Percentiles rank a stretch among this genome's conserved stretches.
phyloP scores from a whole-genome alignment of 2,113 vertebrate species.

The Gambusia affinis region DNA sequence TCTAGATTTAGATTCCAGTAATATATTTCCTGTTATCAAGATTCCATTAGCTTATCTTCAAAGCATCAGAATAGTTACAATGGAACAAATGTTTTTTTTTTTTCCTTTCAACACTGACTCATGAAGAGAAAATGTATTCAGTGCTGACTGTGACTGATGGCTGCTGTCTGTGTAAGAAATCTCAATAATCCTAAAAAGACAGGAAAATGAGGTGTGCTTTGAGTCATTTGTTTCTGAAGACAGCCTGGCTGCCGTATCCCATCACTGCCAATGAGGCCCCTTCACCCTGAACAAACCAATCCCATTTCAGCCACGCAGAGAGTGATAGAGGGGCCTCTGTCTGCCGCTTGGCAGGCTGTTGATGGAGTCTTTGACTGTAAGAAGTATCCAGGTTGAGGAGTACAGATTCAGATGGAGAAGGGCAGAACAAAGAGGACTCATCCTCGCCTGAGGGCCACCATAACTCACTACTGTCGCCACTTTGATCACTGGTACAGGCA shows the following conservation, averaged over 20 bases:
- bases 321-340: conserved; percentile 67
- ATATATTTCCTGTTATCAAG: background rate
- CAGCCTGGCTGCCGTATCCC: conserved; percentile 47
- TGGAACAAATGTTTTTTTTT: no score
- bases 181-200: conserved; percentile 68
- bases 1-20: background rate
- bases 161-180: conserved; percentile 62
- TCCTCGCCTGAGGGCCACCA: conserved; percentile 16
- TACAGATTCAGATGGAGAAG: conserved; percentile 29
- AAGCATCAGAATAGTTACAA: background rate
- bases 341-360: conserved; percentile 66
- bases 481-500: conserved; percentile 27
- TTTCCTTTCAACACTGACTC: background rate
- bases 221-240: conserved; percentile 68
- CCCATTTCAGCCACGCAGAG: conserved; percentile 56
- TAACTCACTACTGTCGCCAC: conserved; percentile 19
- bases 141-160: conserved; percentile 56
- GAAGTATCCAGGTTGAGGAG: conserved; percentile 42
- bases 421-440: conserved; percentile 39
- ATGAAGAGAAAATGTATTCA: conserved; percentile 32
- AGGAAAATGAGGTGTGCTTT: conserved; percentile 67
- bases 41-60: background rate
- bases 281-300: conserved; percentile 53
- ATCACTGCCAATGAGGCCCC: conserved; percentile 52
- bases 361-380: conserved; percentile 71